Base-by-base conservation (phyloP, 1,140 invertebrate species). In the Cyrtorhinus lividipennis region DNA sequence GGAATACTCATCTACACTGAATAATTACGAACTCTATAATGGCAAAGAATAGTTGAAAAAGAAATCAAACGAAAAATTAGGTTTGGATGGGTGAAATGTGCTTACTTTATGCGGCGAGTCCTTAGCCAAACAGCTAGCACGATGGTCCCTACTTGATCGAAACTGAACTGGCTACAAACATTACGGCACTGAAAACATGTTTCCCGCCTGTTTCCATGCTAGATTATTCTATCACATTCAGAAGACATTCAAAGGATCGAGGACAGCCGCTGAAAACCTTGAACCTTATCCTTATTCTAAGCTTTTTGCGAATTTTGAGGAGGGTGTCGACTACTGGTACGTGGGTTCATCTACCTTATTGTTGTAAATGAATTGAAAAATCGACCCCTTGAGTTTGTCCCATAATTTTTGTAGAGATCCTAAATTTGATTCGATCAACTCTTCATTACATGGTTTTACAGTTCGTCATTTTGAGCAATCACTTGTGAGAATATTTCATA, bases 11-110 rank as follows among this genome's bases (percentile, higher is more conserved):
- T 44, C 38, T 44, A 53, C 8, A 53, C 8, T 8, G 48, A 53
- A 53, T 53, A 53, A 44, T 44, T 44, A 44, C 38, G 8, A 44
- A 44, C 38, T 44, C 20, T 53, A 53, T 13, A 12, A 53, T 44
- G n/a, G 48, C 20, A 53, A 53, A 20, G 48, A 53, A 53, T 22
- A 53, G 48, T 53, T 53, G 18, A 53, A 53, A 53, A 53, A 53
- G 5, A 22, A 53, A 53, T 10, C 48, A 53, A 53, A 53, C 18
- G 48, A 22, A 53, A 53, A 53, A 53, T 53, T 10, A 53, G 48
- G 48, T 8, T 53, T 20, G 10, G 18, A 53, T 20, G 18, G 10
- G 8, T 53, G 18, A 53, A 8, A 53, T 10, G 18, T 10, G 18
- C 8, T 10, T 20, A 53, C 48, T n/a, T 44, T 44, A n/a, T 44